Base-by-base conservation (phyloP, 2,797 vertebrate species). In the Pangasius larnaudii region DNA sequence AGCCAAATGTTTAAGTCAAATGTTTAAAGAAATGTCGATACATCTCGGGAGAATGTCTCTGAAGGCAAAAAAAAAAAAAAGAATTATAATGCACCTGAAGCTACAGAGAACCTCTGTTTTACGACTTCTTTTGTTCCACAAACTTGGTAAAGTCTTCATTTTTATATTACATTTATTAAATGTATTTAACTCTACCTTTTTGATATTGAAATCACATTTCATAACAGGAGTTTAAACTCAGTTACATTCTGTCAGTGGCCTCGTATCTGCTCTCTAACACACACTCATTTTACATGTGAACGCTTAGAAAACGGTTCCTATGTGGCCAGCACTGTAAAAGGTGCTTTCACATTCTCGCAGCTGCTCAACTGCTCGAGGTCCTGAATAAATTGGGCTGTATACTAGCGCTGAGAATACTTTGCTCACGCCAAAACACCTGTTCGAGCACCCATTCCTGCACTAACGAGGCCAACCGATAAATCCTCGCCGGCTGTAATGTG, bases 401-500 rank as follows among this genome's bases (percentile, higher is more conserved):
- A 53, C 75, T 3, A 30, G n/a, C 10, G 1, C 72, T 74, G 4
- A 74, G 22, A 53, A 30, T n/a, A 53, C 4, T 8, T 19, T 10
- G 30, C 27, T 63, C 18, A 75, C 39, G 30, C 58, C 56, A 59
- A 75, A 87, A 82, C 65, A 79, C 53, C 74, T 84, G 27, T 1
- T 88, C 46, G 11, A 8, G 84, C 61, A 42, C 22, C 42, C 39
- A 56, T 59, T 61, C 88, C 67, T 30, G 42, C 46, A 18, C 18
- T 82, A 87, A 87, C 36, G 18, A 82, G 49, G 75, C 27, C 58
- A 11, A 63, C 5, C 2, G 14, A 61, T 87, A 85, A 85, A 85
- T 59, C 59, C 33, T 51, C 10, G 80, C 5, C 14, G 63, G 19
- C 22, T 1, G 33, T 14, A 1, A 8, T 18, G 51, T 18, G 75